phyloP scores from a whole-genome alignment of 2,888 invertebrate genomes.

The Rapana venosa region DNA sequence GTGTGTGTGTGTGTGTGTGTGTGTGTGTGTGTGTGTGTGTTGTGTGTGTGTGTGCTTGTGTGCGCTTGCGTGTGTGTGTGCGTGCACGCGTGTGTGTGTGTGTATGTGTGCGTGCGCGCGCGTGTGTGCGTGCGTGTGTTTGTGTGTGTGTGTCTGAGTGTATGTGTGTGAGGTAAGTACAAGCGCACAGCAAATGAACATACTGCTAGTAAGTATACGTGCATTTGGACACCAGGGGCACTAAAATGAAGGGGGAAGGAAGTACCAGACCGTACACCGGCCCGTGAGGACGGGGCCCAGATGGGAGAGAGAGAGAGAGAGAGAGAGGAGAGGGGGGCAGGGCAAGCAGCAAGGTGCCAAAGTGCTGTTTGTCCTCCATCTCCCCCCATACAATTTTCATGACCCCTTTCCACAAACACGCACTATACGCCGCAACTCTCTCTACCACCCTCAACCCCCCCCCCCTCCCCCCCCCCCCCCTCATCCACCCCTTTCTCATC shows the following conservation, averaged over 20 bases:
- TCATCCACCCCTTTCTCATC: too few species aligned
- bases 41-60: slow-evolving; percentile 18
- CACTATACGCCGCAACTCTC: too few species aligned
- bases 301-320: neutral
- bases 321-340: neutral
- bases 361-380: neutral
- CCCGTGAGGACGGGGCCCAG: too few species aligned
- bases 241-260: too few species aligned
- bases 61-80: neutral
- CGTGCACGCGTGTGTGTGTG: neutral
- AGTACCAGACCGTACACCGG: too few species aligned
- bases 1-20: too few species aligned
- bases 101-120: slow-evolving; percentile 18
- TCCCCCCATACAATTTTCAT: neutral
- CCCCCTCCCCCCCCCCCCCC: too few species aligned
- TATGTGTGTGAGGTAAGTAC: neutral
- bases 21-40: neutral
- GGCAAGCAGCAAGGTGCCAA: neutral
- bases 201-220: too few species aligned
- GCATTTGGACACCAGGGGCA: too few species aligned
- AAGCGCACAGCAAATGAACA: too few species aligned
- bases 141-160: neutral
- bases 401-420: neutral
- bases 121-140: slow-evolving; percentile 9
- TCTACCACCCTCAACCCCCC: too few species aligned